These are phyloP conservation scores for Ammodytes marinus DNA, from an alignment of 2,113 vertebrate species.

Conservation along the genomic window DNA sequence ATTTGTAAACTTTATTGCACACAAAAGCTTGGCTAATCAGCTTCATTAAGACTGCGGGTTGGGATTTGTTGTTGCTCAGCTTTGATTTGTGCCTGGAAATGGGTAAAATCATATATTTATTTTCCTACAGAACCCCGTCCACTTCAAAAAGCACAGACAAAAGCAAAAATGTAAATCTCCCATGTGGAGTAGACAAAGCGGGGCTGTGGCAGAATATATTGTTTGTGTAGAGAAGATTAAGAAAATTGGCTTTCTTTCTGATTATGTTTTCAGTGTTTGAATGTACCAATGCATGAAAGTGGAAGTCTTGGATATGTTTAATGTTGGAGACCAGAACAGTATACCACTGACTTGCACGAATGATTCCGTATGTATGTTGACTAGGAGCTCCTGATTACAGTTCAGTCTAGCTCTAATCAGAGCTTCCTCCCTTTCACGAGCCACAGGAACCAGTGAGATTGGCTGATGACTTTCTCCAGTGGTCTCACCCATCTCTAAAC, in stretches of 20 bases:
- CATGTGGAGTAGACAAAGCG: not conserved
- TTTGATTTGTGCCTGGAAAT: not conserved
- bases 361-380: conserved; percentile 54
- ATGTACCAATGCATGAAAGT: not conserved
- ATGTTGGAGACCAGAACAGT: conserved; percentile 35
- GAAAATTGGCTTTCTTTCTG: not conserved
- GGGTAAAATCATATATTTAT: not conserved
- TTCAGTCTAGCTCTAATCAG: conserved; percentile 73
- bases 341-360: conserved; percentile 51
- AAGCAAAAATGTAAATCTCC: not conserved
- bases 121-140: not conserved
- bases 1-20: too few relatives aligned
- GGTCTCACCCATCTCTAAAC: conserved; percentile 57
- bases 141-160: not conserved
- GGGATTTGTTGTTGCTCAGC: not conserved
- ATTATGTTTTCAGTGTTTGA: conserved; percentile 1
- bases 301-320: conserved; percentile 14
- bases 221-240: not conserved
- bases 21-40: too few relatives aligned
- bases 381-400: conserved; percentile 72
- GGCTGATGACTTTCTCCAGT: conserved; percentile 57
- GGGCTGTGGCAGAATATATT: not conserved
- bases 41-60: too few relatives aligned
- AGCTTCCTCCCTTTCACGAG: conserved; percentile 68
- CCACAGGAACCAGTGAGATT: conserved; percentile 67